These are phyloP conservation scores for Clarias laeviceps DNA, from an alignment of 2,797 vertebrate species.

Conservation along the genomic window DNA sequence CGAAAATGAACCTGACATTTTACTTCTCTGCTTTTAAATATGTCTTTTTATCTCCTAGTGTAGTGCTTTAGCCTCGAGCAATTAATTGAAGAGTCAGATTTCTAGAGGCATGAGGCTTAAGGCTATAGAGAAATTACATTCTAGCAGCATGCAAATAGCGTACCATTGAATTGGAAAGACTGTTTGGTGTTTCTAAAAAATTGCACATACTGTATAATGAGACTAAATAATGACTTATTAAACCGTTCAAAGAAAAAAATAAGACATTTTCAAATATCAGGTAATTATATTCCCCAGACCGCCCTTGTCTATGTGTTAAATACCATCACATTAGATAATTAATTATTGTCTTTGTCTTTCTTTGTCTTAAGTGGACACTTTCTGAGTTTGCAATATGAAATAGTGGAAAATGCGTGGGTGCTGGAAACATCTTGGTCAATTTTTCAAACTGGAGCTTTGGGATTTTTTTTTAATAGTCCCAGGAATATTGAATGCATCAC, in stretches of 20 bases:
- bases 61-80: not conserved
- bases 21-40: not conserved
- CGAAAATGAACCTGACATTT: constrained; percentile 12
- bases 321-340: not conserved
- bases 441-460: not conserved
- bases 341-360: not conserved
- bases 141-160: not conserved
- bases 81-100: constrained; percentile 12
- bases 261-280: not conserved
- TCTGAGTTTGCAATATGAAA: not conserved
- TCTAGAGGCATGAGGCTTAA: not conserved
- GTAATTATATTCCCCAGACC: no score
- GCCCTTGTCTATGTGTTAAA: not conserved
- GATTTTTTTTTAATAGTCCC: not conserved
- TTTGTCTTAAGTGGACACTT: not conserved
- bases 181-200: not conserved
- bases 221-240: not conserved
- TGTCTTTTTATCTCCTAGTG: not conserved
- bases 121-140: not conserved
- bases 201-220: not conserved
- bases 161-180: not conserved
- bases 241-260: not conserved
- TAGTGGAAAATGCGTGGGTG: not conserved
- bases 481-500: not conserved
- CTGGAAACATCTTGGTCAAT: not conserved